Percentiles rank a stretch among this genome's conserved stretches.
Conservation (phyloP, 2,797 vertebrate species). For the Xerus rutilus region DNA sequence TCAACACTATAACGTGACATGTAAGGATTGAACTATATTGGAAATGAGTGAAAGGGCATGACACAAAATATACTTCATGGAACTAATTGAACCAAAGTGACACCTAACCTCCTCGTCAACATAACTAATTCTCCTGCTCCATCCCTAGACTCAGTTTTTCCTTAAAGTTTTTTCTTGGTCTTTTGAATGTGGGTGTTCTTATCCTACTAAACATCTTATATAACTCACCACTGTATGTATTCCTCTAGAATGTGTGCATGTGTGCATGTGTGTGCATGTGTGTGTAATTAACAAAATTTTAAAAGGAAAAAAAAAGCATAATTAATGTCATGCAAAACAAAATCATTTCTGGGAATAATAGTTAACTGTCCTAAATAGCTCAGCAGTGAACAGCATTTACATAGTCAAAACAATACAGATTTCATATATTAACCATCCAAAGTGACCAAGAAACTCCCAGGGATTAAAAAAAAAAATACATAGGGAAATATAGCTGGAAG, state of each 20-base stretch:
- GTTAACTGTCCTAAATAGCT: neutral
- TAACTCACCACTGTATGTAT: neutral
- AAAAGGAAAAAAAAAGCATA: slow-evolving; percentile 8
- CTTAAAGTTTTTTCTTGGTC: neutral
- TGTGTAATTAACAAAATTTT: neutral
- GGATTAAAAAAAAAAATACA: neutral
- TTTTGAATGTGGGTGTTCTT: neutral
- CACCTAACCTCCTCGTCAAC: neutral
- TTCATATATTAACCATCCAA: slow-evolving; percentile 45
- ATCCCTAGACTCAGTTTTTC: neutral
- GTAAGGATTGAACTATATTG: neutral
- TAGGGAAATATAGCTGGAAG: neutral
- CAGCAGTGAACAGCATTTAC: neutral
- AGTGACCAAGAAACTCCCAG: slow-evolving; percentile 12
- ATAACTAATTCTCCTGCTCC: neutral
- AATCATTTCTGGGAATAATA: slow-evolving; percentile 25
- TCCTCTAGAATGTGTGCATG: neutral
- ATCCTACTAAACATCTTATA: neutral
- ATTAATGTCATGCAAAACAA: slow-evolving; percentile 19
- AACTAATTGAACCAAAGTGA: neutral
- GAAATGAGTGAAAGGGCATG: neutral
- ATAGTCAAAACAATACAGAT: slow-evolving; percentile 18
- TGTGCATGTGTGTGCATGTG: neutral
- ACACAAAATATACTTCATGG: neutral
- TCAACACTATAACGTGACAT: neutral